Base-by-base conservation (phyloP, 2,888 invertebrate genomes). In the Diplazon laetatorius region DNA sequence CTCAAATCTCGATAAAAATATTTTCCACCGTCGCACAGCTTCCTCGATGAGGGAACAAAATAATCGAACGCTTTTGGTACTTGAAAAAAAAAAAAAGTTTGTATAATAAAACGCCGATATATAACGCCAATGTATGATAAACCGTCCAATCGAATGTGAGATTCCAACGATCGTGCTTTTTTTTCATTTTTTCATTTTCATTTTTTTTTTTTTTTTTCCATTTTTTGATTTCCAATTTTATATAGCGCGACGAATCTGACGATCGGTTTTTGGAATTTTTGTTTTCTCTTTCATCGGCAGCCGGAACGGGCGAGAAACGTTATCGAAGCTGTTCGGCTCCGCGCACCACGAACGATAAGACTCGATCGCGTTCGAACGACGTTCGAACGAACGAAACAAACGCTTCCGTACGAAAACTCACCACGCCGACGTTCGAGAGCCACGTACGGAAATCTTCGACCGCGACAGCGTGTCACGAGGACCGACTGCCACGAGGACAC, bases 401-500 rank as follows among this genome's bases (percentile, higher is more conserved):
- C n/a, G n/a, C n/a, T n/a, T n/a, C 30, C 18, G 37, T 25, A 44
- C 71, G 62, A 66, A 55, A 68, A n/a, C n/a, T n/a, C n/a, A n/a
- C n/a, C n/a, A n/a, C n/a, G n/a, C n/a, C n/a, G n/a, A n/a, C n/a
- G n/a, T 62, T 66, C 30, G 59, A 37, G 12, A 10, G 30, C n/a
- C 25, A 30, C 37, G 4, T 46, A 50, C 37, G 18, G 62, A 25
- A 71, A 39, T 44, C 60, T 35, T 42, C 65, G 35, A 30, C 30
- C 66, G 48, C 63, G 78, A 65, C 78, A 81, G 65, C 70, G 80
- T 81, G 76, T 78, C 79, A 80, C 77, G 80, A 82, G 72, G 81
- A 69, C 78, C 75, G 71, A 81, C 78, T 78, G 78, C 82, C 82
- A 79, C 79, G 80, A 78, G 82, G n/a, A n/a, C n/a, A 82, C 82